These are phyloP conservation scores for Liopterus haemorrhoidalis DNA, from an alignment of 2,888 invertebrate species.

Conservation along the genomic window DNA sequence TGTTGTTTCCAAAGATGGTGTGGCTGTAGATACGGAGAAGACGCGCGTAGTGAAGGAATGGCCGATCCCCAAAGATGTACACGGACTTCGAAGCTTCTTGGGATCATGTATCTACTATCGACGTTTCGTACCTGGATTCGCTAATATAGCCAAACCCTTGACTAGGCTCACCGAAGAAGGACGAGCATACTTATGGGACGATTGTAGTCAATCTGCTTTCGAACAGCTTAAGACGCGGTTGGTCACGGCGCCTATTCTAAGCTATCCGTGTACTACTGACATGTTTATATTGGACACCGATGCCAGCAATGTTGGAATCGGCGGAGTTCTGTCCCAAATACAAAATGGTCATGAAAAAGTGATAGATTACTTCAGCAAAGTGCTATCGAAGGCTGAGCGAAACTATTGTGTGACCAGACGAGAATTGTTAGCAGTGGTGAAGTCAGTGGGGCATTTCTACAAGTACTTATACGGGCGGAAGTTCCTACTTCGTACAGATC, in stretches of 20 bases:
- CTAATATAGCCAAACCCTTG: constrained; percentile 3
- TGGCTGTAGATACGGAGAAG: no score
- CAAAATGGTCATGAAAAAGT: constrained; percentile 24
- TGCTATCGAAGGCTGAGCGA: constrained; percentile 26
- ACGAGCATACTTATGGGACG: background rate
- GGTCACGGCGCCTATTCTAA: background rate
- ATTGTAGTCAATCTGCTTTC: constrained; percentile 3
- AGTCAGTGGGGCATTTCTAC: constrained; percentile 33
- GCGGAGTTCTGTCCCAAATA: constrained; percentile 7
- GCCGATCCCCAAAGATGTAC: background rate
- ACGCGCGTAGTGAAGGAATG: no score
- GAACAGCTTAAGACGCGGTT: background rate
- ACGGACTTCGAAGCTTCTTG: background rate
- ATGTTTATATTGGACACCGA: constrained; percentile 2
- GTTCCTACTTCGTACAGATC: constrained; percentile 36
- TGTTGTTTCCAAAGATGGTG: background rate
- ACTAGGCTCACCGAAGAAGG: constrained; percentile 1
- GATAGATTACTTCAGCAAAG: constrained; percentile 27
- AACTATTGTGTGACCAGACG: constrained; percentile 34
- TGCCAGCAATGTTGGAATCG: no score
- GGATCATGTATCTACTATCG: constrained; percentile 2
- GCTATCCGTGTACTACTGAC: background rate
- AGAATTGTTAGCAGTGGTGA: constrained; percentile 34
- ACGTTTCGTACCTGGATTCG: constrained; percentile 3
- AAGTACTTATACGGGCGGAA: constrained; percentile 35